Percentiles rank a stretch among this genome's conserved stretches.
Conservation (phyloP, 2,797 vertebrate species). For the Chelmon rostratus region DNA sequence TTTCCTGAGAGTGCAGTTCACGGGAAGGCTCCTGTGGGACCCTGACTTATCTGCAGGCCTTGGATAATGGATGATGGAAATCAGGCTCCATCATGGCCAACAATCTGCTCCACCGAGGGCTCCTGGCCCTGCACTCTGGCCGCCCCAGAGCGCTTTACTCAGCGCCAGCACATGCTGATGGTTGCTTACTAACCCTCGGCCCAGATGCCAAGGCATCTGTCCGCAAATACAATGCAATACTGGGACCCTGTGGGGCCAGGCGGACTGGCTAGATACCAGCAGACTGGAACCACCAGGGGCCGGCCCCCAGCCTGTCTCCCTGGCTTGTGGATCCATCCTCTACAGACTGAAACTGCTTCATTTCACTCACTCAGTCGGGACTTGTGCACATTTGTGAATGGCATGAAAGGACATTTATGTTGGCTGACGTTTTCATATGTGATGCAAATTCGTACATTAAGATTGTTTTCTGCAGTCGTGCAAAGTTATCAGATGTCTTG, state of each 20-base stretch:
- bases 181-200: constrained; percentile 49
- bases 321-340: constrained; percentile 19
- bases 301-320: neutral
- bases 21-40: constrained; percentile 60
- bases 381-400: neutral
- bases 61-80: constrained; percentile 75
- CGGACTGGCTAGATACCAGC: neutral
- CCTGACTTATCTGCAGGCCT: constrained; percentile 63
- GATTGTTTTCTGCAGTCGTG: neutral
- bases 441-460: neutral
- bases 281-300: constrained; percentile 31
- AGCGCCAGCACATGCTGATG: constrained; percentile 40
- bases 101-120: constrained; percentile 74
- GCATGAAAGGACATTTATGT: neutral
- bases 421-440: neutral
- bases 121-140: constrained; percentile 41
- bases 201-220: constrained; percentile 80
- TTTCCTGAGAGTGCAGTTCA: constrained; percentile 51
- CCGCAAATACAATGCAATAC: constrained; percentile 39
- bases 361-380: constrained; percentile 4
- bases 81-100: constrained; percentile 68
- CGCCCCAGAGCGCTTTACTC: neutral
- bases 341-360: neutral
- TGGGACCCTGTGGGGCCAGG: constrained; percentile 7
- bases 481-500: too few relatives aligned